Evolutionary conservation across 1,140 invertebrate species (phyloP).

Genomic region (Dryas iulia): DNA sequence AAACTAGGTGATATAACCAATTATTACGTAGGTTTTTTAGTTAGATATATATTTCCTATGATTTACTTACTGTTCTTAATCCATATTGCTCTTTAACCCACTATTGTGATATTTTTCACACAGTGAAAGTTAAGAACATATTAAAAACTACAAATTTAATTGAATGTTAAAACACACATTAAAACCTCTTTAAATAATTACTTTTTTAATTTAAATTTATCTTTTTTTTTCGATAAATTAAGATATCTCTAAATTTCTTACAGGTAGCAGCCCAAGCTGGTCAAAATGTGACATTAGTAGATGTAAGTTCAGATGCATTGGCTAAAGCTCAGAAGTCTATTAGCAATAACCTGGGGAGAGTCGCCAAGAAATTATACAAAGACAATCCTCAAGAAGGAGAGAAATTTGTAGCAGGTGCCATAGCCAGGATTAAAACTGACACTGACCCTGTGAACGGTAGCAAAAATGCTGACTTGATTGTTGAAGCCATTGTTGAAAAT

Average conservation of each 20-base stretch:
- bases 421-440: conserved; percentile 82
- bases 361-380: conserved; percentile 90
- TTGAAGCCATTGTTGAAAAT: conserved; percentile 95
- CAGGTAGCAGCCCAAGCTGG: conserved; percentile 90
- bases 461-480: conserved; percentile 87
- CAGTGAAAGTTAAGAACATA: no score
- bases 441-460: conserved; percentile 83
- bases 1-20: no score
- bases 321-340: conserved; percentile 87
- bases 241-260: conserved; percentile 13
- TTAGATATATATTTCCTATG: no score
- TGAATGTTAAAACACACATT: no score
- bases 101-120: no score
- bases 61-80: no score
- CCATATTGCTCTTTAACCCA: no score
- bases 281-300: conserved; percentile 88
- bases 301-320: conserved; percentile 86
- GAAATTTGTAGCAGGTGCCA: conserved; percentile 84
- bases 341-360: conserved; percentile 84
- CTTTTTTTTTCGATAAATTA: background rate
- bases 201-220: no score
- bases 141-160: no score
- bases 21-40: no score
- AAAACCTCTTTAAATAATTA: no score
- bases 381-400: conserved; percentile 83